Percentiles rank a stretch among this genome's conserved stretches.
Conservation (phyloP, 1,140 invertebrate genomes). For the Calycopis cecrops region DNA sequence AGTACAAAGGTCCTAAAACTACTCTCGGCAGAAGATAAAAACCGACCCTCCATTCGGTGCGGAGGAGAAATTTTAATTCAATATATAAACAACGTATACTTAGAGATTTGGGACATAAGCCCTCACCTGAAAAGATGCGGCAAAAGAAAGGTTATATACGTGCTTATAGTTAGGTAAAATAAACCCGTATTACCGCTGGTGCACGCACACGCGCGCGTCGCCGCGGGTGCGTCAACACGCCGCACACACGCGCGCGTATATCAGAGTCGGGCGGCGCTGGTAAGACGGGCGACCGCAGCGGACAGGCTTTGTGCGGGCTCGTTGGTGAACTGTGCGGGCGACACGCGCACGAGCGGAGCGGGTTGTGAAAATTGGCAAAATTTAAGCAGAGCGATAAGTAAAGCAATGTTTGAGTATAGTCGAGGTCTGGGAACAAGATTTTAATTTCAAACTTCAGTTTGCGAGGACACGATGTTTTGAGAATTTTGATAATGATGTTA, state of each 20-base stretch:
- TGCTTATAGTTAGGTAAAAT: conserved; percentile 14
- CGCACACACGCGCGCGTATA: conserved; percentile 28
- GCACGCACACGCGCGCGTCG: conserved; percentile 27
- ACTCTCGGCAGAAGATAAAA: no score
- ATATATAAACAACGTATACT: conserved; percentile 7
- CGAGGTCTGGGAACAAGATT: no score
- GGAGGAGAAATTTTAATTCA: conserved; percentile 4
- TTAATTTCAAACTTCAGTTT: no score
- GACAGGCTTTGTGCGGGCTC: conserved; percentile 65
- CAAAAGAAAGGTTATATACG: conserved; percentile 8
- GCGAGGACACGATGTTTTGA: no score
- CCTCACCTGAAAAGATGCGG: conserved; percentile 11
- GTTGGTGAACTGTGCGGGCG: conserved; percentile 38
- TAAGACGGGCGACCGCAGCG: conserved; percentile 67
- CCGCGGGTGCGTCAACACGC: conserved; percentile 27
- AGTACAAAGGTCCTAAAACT: no score
- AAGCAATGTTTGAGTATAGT: background rate
- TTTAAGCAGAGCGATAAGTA: background rate
- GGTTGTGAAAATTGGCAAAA: background rate
- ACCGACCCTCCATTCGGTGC: background rate
- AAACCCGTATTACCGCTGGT: conserved; percentile 34
- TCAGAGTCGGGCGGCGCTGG: conserved; percentile 42
- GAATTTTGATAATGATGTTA: no score
- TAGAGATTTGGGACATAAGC: conserved; percentile 5
- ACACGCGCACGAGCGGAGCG: conserved; percentile 25